Evolutionary conservation across 1,140 invertebrate genomes (phyloP), one percentile per base, ranked within the genome.

Genomic region (Gryon sp.): DNA sequence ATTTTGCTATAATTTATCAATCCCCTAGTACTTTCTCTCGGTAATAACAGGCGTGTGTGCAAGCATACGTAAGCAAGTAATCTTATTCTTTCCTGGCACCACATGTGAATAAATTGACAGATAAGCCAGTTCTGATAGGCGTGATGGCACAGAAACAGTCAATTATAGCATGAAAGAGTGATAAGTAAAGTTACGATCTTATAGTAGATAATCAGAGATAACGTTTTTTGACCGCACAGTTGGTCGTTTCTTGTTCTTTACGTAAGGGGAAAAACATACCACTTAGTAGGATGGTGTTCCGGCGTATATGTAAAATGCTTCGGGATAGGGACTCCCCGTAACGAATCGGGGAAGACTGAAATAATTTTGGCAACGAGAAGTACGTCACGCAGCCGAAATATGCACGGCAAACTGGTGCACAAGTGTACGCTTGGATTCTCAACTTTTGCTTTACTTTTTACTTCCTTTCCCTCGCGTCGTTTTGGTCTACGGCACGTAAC

Each of bases 211-310:
- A 85, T 84, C 83, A 73, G 74, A 82, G 81, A 83, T 83, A 83
- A 86, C 85, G 85, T 85, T 68, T 81, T 84, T 80, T 72, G 62
- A 77, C 48, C 53, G 74, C 77, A 65, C 80, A 68, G 77, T 45
- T 78, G 83, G 84, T 84, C 82, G 78, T 82, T 81, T 81, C 86
- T 85, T 82, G 83, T n/a, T n/a, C 82, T 86, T 87, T 86, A 86
- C 84, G 79, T 85, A 84, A 84, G 83, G 84, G 81, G 80, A 85
- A n/a, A n/a, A n/a, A n/a, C n/a, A n/a, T n/a, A 76, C 80, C 83
- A 82, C 82, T 86, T 85, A 81, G 78, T 65, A 77, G 75, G 80
- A n/a, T 83, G 82, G 24, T 20, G 48, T 80, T 80, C 78, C 72
- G 76, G 81, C 81, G 80, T 80, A 79, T 78, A 78, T 78, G 76